These are phyloP conservation scores for Stichopus chloronotus DNA, from an alignment of 35 echinoderm and acorn worm species.

Conservation along the genomic window DNA sequence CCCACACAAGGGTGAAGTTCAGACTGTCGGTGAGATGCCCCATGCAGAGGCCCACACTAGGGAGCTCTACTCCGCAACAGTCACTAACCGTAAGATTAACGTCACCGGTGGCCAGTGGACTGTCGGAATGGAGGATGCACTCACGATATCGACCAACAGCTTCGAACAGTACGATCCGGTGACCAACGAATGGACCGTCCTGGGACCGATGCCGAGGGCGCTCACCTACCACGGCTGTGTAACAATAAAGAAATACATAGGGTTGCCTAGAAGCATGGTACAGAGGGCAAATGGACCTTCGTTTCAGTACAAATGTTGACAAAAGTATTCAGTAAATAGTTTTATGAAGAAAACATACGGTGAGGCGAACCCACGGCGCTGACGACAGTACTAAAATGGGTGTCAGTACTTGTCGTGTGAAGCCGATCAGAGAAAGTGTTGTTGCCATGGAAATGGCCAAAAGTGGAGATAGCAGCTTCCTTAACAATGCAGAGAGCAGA, in stretches of 20 bases:
- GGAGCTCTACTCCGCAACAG: conserved; percentile 94
- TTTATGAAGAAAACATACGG: no score
- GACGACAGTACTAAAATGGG: neutral
- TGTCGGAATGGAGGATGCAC: conserved; percentile 84
- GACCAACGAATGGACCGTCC: conserved; percentile 93
- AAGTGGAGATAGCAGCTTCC: neutral
- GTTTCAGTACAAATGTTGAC: conserved; percentile 57
- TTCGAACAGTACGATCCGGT: conserved; percentile 97
- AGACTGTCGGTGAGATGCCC: conserved; percentile 78
- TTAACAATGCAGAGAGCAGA: neutral
- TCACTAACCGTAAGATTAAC: conserved; percentile 92
- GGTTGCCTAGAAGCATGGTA: conserved; percentile 68
- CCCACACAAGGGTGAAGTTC: conserved; percentile 86
- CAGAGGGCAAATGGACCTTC: conserved; percentile 23
- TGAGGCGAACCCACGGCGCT: no score
- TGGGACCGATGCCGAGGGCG: conserved; percentile 89
- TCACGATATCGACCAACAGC: conserved; percentile 96
- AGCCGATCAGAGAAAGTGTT: neutral
- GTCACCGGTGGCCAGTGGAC: conserved; percentile 95
- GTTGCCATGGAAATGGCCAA: neutral
- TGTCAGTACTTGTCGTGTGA: neutral
- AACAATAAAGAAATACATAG: conserved; percentile 95
- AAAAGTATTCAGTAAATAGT: neutral
- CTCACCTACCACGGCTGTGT: conserved; percentile 93
- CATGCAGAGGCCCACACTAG: conserved; percentile 93